Percentiles rank a stretch among this genome's conserved stretches.
Evolutionary conservation across 2,888 invertebrate species (phyloP).

Genomic region (Lordiphosa andalusiaca): DNA sequence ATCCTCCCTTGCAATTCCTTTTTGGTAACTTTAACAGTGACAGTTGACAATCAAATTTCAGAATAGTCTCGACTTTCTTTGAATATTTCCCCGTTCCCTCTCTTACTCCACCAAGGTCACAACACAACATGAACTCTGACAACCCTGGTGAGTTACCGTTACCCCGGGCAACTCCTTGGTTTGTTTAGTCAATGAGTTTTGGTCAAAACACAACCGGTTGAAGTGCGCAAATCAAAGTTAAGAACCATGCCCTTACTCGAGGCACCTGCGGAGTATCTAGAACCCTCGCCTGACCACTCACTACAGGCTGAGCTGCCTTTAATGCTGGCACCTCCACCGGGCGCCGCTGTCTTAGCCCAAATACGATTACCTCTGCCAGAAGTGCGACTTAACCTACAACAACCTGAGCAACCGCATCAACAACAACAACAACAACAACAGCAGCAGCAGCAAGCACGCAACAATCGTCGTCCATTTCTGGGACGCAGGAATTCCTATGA

Average conservation of each 20-base stretch:
- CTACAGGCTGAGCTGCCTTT: constrained; percentile 66
- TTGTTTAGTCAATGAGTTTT: constrained; percentile 49
- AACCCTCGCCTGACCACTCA: constrained; percentile 77
- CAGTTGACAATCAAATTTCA: too few relatives aligned
- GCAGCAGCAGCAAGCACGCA: constrained; percentile 22
- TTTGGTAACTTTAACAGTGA: too few relatives aligned
- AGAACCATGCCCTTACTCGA: constrained; percentile 71
- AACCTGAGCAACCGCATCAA: constrained; percentile 37
- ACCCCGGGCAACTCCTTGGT: constrained; percentile 21
- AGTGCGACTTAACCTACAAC: constrained; percentile 28
- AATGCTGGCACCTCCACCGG: constrained; percentile 42
- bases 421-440: constrained; percentile 24
- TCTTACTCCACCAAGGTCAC: too few relatives aligned
- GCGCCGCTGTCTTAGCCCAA: constrained; percentile 49
- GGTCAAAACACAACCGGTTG: constrained; percentile 18
- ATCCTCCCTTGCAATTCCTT: too few relatives aligned
- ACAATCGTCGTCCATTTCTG: constrained; percentile 35
- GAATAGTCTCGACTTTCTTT: too few relatives aligned
- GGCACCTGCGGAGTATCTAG: constrained; percentile 71
- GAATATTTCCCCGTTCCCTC: too few relatives aligned
- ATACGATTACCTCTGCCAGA: constrained; percentile 46
- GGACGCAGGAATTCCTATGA: constrained; percentile 59
- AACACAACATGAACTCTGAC: too few relatives aligned
- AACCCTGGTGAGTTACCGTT: too few relatives aligned
- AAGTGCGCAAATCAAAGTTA: not conserved